phyloP scores from a whole-genome alignment of 2,888 invertebrate species.

The Cephus spinipes region DNA sequence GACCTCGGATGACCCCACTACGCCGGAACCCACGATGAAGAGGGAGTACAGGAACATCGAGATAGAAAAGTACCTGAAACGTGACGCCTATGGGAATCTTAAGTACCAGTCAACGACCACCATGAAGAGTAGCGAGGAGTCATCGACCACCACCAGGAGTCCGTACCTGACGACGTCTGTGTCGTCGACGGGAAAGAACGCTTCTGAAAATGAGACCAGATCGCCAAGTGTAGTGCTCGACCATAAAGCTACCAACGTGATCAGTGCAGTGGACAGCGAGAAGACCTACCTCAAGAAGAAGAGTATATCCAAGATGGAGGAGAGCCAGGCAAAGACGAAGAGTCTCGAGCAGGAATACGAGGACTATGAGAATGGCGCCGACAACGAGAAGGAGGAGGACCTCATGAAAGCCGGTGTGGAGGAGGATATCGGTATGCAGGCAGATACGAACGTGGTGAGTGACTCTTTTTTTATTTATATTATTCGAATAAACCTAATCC shows the following conservation, averaged over 20 bases:
- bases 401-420: constrained; percentile 38
- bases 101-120: constrained; percentile 36
- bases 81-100: constrained; percentile 47
- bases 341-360: constrained; percentile 57
- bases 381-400: constrained; percentile 53
- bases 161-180: background rate
- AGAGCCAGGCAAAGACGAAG: constrained; percentile 39
- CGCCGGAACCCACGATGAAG: constrained; percentile 33
- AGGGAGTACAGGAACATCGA: constrained; percentile 48
- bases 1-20: constrained; percentile 47
- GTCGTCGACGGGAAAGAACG: background rate
- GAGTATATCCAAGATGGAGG: constrained; percentile 26
- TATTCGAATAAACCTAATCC: background rate
- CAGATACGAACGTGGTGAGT: constrained; percentile 57
- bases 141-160: background rate
- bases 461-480: background rate
- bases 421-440: constrained; percentile 50
- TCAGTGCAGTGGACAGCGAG: constrained; percentile 20
- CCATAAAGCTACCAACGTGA: constrained; percentile 12
- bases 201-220: background rate
- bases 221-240: constrained; percentile 13
- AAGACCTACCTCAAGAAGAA: background rate
- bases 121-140: background rate
- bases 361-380: constrained; percentile 48
- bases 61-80: constrained; percentile 42